A percentile compares a stretch with the other conserved stretches of the same genome.
Conservation (phyloP, 2,888 invertebrate species). For the Cephus pulcher region DNA sequence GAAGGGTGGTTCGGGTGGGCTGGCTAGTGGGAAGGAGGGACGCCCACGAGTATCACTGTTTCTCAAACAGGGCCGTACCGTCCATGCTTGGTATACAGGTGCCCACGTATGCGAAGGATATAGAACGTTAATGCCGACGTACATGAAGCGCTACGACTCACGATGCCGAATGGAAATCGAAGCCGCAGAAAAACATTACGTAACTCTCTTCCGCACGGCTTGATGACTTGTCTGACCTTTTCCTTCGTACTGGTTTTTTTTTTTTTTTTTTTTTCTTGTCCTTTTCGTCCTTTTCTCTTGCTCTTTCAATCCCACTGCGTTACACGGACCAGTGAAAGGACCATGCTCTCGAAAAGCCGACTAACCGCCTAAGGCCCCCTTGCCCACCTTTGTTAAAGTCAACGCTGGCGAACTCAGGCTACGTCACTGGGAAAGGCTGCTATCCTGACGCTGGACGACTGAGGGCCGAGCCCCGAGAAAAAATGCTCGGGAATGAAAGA, state of each 20-base stretch:
- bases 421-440: background rate
- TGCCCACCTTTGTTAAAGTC: background rate
- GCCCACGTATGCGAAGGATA: background rate
- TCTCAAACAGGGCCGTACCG: background rate
- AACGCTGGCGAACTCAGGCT: background rate
- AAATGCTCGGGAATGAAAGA: background rate
- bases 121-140: background rate
- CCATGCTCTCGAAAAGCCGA: background rate
- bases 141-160: background rate
- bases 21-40: background rate
- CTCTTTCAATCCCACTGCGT: background rate
- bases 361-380: background rate
- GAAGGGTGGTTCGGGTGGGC: background rate
- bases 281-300: background rate
- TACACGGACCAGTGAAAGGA: background rate
- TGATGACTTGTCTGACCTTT: background rate
- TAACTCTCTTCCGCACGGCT: constrained; percentile 12
- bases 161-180: constrained; percentile 19
- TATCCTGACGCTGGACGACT: background rate
- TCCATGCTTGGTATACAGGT: background rate
- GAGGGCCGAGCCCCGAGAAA: background rate
- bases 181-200: constrained; percentile 25
- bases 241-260: background rate
- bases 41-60: background rate
- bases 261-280: background rate